Evolutionary conservation across 2,797 vertebrate species (phyloP), one percentile per base, ranked within the genome.

Genomic region (Lophius americanus): DNA sequence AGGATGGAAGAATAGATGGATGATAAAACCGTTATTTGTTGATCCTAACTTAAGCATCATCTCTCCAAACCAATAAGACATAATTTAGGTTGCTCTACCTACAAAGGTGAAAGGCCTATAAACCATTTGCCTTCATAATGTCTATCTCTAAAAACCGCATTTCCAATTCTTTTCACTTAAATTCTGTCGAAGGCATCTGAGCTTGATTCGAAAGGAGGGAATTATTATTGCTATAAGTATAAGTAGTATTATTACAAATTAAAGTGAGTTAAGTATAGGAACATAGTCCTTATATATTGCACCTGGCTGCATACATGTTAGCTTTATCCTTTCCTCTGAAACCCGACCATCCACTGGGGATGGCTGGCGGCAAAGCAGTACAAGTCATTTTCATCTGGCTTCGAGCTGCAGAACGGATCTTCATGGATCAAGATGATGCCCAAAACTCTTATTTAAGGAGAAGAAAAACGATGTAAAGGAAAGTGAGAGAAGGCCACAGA

Each of bases 361-460:
- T 23, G 23, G 23, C 23, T 23, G 2, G 23, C 23, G 23, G 23
- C 23, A 23, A 23, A 23, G 23, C 23, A 23, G 23, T 23, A 23
- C 23, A 23, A 23, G 23, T 23, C 1, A 23, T 23, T 23, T 32
- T 54, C 61, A 53, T 14, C 56, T 49, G 44, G 68, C 75, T 72
- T 77, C 63, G 79, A 89, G 85, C 86, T 86, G 84, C 64, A 79
- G 58, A 60, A 35, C 56, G 77, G 71, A 77, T 80, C 84, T 87
- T 82, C 75, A 84, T 78, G 73, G 85, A 82, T 87, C 54, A 71
- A 63, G 53, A 72, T 65, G 68, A 82, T 77, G 78, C 75, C 63
- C 55, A 53, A 51, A 79, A 68, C 56, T 64, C 44, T 9, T 49
- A 64, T 73, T 78, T 70, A 82, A 61, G 54, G 47, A 70, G 49